Evolutionary conservation across 1,140 invertebrate species (phyloP).

Genomic region (Lucilia cuprina): DNA sequence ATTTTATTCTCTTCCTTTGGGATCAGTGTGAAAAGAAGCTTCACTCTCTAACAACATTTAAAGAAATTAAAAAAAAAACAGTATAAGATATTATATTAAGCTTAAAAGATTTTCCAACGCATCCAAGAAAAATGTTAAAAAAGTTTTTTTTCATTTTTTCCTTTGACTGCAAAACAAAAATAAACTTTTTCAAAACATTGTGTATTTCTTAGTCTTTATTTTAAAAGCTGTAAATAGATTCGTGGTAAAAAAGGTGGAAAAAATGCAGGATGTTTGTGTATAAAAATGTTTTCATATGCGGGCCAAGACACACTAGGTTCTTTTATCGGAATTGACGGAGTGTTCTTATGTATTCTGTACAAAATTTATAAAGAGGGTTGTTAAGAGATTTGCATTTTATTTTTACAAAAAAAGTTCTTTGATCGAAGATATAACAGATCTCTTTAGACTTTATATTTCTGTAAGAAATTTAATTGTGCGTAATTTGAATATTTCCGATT

Average conservation of each 20-base stretch:
- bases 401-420: neutral
- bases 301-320: neutral
- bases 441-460: neutral
- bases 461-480: neutral
- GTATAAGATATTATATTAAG: neutral
- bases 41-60: neutral
- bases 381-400: neutral
- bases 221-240: neutral
- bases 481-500: neutral
- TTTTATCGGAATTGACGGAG: neutral
- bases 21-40: conserved; percentile 8
- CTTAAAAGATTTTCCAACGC: conserved; percentile 25
- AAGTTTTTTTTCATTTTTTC: neutral
- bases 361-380: neutral
- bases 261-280: neutral
- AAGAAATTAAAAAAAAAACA: neutral
- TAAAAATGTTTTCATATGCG: neutral
- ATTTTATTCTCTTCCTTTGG: no score
- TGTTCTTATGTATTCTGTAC: neutral
- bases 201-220: neutral
- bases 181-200: neutral
- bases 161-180: neutral
- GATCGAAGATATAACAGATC: neutral
- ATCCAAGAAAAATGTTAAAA: neutral
- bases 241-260: neutral